Conservation (phyloP, 92 coral and sea anemone genomes). For the Palythoa grandiflora region DNA sequence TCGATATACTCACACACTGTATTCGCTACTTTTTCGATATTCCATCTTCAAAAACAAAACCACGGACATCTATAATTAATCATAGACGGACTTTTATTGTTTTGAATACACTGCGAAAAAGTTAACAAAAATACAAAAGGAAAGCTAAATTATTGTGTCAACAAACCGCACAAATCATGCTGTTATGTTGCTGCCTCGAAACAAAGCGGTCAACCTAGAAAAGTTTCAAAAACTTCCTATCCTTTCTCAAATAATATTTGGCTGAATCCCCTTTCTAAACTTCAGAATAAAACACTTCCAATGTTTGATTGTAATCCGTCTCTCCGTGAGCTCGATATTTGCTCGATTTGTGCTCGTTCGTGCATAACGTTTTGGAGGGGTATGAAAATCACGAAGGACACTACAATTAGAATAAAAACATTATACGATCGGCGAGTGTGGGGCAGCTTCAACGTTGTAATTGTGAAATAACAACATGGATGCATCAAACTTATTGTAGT, state of each 20-base stretch:
- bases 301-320: too few relatives aligned
- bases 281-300: too few relatives aligned
- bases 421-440: too few relatives aligned
- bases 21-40: conserved; percentile 6
- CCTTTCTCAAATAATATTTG: background rate
- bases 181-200: conserved; percentile 9
- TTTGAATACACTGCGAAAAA: background rate
- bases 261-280: too few relatives aligned
- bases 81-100: conserved; percentile 5
- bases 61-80: background rate
- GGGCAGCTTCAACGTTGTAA: too few relatives aligned
- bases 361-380: too few relatives aligned
- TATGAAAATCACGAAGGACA: too few relatives aligned
- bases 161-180: background rate
- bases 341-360: too few relatives aligned
- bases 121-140: background rate
- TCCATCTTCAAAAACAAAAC: conserved; percentile 10
- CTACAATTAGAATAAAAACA: too few relatives aligned
- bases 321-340: too few relatives aligned
- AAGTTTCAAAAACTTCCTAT: background rate
- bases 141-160: background rate
- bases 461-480: too few relatives aligned
- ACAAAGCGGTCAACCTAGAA: conserved; percentile 10
- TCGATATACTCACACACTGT: background rate
- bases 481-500: too few relatives aligned